Evolutionary conservation across 2,113 vertebrate species (phyloP).

Genomic region (Rhagologus leucostigma): DNA sequence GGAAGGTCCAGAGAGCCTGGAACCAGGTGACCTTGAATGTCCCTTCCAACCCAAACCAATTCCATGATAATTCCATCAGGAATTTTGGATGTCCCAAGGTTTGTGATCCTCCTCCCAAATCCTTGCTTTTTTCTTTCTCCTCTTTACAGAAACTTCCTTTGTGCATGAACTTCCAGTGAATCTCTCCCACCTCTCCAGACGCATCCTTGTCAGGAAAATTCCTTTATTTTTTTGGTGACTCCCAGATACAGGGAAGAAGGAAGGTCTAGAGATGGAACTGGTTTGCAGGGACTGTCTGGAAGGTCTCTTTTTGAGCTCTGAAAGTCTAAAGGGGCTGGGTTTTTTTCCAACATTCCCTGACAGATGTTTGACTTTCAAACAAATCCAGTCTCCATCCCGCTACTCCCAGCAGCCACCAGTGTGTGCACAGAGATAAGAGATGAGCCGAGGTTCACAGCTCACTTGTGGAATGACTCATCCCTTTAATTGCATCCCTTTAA

Average conservation of each 20-base stretch:
- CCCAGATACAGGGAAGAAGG: background rate
- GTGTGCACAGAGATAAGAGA: background rate
- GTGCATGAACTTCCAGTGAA: accelerated
- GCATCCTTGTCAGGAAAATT: background rate
- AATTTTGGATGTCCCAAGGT: background rate
- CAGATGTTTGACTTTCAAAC: background rate
- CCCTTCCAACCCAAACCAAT: background rate
- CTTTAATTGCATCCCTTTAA: constrained; percentile 47
- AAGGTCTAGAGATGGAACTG: background rate
- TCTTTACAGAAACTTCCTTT: background rate
- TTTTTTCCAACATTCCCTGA: background rate
- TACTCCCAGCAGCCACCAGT: background rate
- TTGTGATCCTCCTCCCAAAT: background rate
- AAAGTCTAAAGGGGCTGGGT: background rate
- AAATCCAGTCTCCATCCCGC: background rate
- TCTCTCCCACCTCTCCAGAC: background rate
- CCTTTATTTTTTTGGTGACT: background rate
- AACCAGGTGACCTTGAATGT: background rate
- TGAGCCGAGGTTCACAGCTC: background rate
- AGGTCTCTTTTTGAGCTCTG: background rate
- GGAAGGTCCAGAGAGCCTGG: background rate
- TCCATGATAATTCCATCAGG: background rate
- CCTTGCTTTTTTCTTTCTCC: background rate
- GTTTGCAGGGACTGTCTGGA: background rate
- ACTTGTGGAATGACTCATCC: constrained; percentile 34